These are phyloP conservation scores for Tenodera sinensis DNA, from an alignment of 2,888 invertebrate genomes.

Conservation along the genomic window DNA sequence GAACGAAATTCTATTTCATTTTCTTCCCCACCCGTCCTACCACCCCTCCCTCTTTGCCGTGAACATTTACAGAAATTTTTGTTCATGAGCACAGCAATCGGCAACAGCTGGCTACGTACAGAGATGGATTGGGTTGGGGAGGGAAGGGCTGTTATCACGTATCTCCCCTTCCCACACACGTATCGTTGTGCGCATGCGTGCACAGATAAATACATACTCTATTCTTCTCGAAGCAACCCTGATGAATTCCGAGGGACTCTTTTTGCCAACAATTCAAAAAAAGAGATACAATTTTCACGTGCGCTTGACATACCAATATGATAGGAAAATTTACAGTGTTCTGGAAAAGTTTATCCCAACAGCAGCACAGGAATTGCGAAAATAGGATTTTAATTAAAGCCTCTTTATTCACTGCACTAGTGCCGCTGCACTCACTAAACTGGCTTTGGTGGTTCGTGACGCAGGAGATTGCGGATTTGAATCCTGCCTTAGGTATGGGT, in stretches of 20 bases:
- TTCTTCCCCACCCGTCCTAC: neutral
- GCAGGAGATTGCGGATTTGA: too few relatives aligned
- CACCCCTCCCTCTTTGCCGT: neutral
- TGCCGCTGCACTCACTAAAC: too few relatives aligned
- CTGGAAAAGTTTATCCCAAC: too few relatives aligned
- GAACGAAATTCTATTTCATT: neutral
- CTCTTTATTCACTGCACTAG: too few relatives aligned
- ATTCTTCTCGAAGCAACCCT: neutral
- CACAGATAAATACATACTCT: neutral
- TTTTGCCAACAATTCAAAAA: neutral
- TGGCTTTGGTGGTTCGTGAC: too few relatives aligned
- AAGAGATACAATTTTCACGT: neutral
- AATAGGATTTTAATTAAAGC: too few relatives aligned
- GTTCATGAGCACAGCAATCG: neutral
- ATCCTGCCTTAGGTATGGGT: too few relatives aligned
- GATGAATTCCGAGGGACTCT: neutral
- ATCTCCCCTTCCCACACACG: neutral
- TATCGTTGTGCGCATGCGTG: neutral
- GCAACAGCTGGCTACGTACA: neutral
- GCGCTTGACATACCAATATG: neutral
- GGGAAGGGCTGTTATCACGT: neutral
- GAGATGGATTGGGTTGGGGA: neutral
- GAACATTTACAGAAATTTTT: neutral
- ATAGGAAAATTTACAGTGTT: neutral
- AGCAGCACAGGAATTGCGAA: too few relatives aligned